These are phyloP conservation scores for Pollenia griseotomentosa DNA, from an alignment of 2,888 invertebrate species.

Conservation along the genomic window DNA sequence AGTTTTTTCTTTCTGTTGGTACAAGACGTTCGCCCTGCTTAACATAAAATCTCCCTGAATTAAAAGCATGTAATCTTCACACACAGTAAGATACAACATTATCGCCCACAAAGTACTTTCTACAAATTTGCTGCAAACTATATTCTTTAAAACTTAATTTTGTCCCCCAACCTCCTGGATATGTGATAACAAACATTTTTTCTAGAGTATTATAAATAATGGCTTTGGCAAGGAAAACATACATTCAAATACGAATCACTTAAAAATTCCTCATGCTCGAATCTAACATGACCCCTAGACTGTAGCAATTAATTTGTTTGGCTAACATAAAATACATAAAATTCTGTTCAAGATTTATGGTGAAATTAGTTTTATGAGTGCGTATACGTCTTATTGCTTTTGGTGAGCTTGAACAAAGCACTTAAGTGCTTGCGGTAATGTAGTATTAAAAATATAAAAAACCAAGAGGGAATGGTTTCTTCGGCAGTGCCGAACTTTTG, in stretches of 20 bases:
- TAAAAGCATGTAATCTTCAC: too few relatives aligned
- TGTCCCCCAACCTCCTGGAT: too few relatives aligned
- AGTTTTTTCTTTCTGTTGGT: too few relatives aligned
- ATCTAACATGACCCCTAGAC: not conserved
- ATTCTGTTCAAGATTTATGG: constrained; percentile 35
- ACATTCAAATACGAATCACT: constrained; percentile 23
- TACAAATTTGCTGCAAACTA: too few relatives aligned
- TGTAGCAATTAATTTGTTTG: constrained; percentile 15
- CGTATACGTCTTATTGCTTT: constrained; percentile 26
- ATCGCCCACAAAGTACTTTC: too few relatives aligned
- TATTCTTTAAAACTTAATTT: too few relatives aligned
- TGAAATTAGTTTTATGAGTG: constrained; percentile 46
- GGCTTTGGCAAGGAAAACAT: not conserved
- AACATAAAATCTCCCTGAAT: too few relatives aligned
- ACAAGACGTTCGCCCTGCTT: too few relatives aligned
- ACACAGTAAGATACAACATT: too few relatives aligned
- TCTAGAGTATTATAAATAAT: constrained; percentile 31
- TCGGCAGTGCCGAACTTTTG: too few relatives aligned
- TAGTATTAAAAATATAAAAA: not conserved
- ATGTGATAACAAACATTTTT: not conserved
- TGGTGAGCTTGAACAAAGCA: constrained; percentile 4
- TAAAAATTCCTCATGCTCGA: not conserved
- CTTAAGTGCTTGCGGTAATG: constrained; percentile 42
- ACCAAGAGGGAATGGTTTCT: not conserved
- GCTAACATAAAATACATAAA: constrained; percentile 44